Conservation (phyloP, 2,888 invertebrate species). For the Drosophila quinaria region DNA sequence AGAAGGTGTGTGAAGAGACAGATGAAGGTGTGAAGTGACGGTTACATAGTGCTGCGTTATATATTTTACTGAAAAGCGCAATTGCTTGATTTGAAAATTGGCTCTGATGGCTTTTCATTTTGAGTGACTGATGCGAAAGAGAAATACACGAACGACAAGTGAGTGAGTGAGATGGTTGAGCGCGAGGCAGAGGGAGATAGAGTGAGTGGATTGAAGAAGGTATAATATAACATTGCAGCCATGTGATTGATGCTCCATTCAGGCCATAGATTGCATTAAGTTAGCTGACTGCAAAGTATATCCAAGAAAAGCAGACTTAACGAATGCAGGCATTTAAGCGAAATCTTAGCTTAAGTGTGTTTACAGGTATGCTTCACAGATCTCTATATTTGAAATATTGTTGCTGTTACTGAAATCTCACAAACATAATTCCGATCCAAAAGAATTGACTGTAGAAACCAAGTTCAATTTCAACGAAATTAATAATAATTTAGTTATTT, state of each 20-base stretch:
- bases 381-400: no score
- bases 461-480: no score
- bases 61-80: constrained; percentile 74
- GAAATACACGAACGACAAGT: background rate
- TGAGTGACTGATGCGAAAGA: constrained; percentile 59
- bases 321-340: background rate
- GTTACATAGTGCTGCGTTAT: constrained; percentile 67
- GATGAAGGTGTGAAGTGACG: constrained; percentile 25
- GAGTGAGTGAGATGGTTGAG: background rate
- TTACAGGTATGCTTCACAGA: background rate
- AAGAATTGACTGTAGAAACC: no score
- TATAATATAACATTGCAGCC: constrained; percentile 42
- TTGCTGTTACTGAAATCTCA: no score
- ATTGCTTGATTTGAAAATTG: constrained; percentile 80
- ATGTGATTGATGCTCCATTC: constrained; percentile 51
- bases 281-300: constrained; percentile 3
- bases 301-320: background rate
- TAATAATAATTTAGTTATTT: no score
- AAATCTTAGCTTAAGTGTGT: background rate
- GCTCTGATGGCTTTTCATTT: constrained; percentile 71
- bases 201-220: constrained; percentile 16
- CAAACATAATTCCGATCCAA: no score
- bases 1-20: background rate
- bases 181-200: background rate
- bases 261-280: constrained; percentile 42